Base-by-base conservation (phyloP, 2,113 vertebrate genomes). In the Meles meles region DNA sequence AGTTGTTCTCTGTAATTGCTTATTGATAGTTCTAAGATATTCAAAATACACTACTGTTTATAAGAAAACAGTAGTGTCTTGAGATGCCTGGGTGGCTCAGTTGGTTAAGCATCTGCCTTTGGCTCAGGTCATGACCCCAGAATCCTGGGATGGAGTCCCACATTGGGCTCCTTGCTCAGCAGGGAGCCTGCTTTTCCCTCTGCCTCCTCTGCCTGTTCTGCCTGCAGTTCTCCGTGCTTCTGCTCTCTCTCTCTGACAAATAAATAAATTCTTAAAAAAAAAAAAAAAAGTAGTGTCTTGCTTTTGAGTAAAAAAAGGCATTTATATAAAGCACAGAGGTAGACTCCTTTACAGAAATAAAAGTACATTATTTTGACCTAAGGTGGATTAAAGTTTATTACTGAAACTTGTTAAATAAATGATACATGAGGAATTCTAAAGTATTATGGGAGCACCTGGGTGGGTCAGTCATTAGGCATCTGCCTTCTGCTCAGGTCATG, bases 351-450 rank as follows among this genome's bases (percentile, higher is more conserved):
- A 96, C 15, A 83, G 29, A 96, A 59, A 93, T 80, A 82, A 82
- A 93, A 82, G 17, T 55, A 12, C 1, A 59, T 27, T 67, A 59
- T 69, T 85, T 89, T 59, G 49, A 29, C 44, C 15, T 91, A 92
- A 89, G 34, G 81, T 2, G 86, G 10, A 88, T 71, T 37, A 90
- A 93, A 90, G 92, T 87, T n/a, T 81, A 92, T 31, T 97, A 90
- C 37, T 74, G 42, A 90, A 74, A 27, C 4, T n/a, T 71, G 20
- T 44, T 76, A n/a, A 87, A 91, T 79, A 84, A 77, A 92, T 47
- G 37, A 57, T 59, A 21, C 9, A 21, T 23, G 2, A 31, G 27
- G 74, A 92, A 87, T 90, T 83, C 42, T 83, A 92, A 37, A 42
- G 8, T 80, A 86, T 84, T 74, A 94, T 25, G 59, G 59, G 25